These are phyloP conservation scores for Margaritifera margaritifera DNA, from an alignment of 2,888 invertebrate genomes.

Conservation along the genomic window DNA sequence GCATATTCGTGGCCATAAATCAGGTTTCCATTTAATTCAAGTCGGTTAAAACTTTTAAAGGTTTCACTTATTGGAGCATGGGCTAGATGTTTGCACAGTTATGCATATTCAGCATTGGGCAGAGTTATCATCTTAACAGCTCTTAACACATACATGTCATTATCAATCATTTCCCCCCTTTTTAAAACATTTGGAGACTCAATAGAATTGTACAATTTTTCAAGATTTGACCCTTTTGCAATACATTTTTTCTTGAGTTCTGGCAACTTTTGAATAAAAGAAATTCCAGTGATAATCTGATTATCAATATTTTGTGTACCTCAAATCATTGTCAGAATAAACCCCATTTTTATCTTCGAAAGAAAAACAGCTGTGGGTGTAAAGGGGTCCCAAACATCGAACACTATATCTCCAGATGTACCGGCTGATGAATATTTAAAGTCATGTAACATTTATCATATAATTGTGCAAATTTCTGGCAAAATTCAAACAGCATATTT, in stretches of 20 bases:
- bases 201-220: conserved; percentile 23
- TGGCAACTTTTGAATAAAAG: conserved; percentile 34
- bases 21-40: conserved; percentile 13
- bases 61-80: conserved; percentile 7
- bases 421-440: conserved; percentile 31
- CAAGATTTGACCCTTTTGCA: conserved; percentile 13
- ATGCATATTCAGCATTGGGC: conserved; percentile 13
- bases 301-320: conserved; percentile 35
- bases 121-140: conserved; percentile 15
- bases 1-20: conserved; percentile 21
- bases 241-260: conserved; percentile 30
- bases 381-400: conserved; percentile 30
- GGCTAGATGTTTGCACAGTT: conserved; percentile 9
- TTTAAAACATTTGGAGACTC: conserved; percentile 22
- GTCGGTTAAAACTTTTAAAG: conserved; percentile 9
- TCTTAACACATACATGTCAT: conserved; percentile 21
- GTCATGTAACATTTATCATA: conserved; percentile 29
- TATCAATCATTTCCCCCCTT: conserved; percentile 10
- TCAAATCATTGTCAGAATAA: conserved; percentile 26
- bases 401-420: conserved; percentile 38
- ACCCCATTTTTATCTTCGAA: conserved; percentile 38
- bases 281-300: conserved; percentile 36
- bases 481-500: conserved; percentile 17
- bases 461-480: conserved; percentile 7
- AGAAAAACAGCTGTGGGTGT: conserved; percentile 34